These are phyloP conservation scores for Ascaphus truei DNA, from an alignment of 2,113 vertebrate species.

Conservation along the genomic window DNA sequence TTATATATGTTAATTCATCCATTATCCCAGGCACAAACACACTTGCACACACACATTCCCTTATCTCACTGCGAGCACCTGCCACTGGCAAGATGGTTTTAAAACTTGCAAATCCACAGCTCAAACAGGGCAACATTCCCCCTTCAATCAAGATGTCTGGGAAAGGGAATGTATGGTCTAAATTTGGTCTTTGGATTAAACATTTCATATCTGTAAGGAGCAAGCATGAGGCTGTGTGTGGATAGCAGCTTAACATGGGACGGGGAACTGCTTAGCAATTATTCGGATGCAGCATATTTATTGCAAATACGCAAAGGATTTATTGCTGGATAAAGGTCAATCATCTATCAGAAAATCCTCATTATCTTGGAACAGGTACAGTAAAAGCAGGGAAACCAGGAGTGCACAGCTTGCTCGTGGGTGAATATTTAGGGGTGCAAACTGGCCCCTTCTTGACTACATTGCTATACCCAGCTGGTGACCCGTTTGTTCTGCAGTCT, in stretches of 20 bases:
- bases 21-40: constrained; percentile 26
- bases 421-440: too few species aligned
- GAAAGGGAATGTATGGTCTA: constrained; percentile 16
- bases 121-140: constrained; percentile 44
- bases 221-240: constrained; percentile 30
- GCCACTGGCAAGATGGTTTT: constrained; percentile 53
- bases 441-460: too few species aligned
- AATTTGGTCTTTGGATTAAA: constrained; percentile 45
- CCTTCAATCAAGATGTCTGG: constrained; percentile 45
- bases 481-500: too few species aligned
- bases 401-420: too few species aligned
- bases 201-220: constrained; percentile 21
- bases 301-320: constrained; percentile 19
- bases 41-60: constrained; percentile 38
- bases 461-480: too few species aligned
- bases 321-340: constrained; percentile 22
- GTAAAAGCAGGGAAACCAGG: too few species aligned
- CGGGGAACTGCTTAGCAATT: background rate
- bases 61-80: constrained; percentile 69
- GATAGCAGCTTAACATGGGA: constrained; percentile 23
- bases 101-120: constrained; percentile 65
- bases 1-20: constrained; percentile 33
- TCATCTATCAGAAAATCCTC: background rate
- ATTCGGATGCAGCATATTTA: constrained; percentile 20
- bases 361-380: background rate